These are phyloP conservation scores for Heliconius erato DNA, from an alignment of 2,888 invertebrate species.

Conservation along the genomic window DNA sequence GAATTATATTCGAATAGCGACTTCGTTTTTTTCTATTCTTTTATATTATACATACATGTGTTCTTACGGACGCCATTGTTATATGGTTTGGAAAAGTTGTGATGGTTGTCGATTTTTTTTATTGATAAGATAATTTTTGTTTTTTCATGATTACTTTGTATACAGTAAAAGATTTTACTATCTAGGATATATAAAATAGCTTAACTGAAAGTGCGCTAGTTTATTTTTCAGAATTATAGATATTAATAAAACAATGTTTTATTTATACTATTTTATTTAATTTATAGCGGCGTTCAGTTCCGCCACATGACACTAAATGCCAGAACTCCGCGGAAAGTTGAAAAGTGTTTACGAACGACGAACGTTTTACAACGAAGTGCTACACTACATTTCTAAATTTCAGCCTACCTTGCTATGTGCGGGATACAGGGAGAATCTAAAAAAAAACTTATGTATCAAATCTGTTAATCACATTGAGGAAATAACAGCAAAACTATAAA, in stretches of 20 bases:
- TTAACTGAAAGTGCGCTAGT: no score
- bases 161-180: no score
- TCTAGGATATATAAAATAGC: no score
- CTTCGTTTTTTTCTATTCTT: background rate
- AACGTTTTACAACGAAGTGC: no score
- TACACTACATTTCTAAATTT: background rate
- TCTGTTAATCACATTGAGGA: no score
- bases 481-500: no score
- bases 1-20: constrained; percentile 7
- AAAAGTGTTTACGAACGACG: no score
- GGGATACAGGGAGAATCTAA: background rate
- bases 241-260: no score
- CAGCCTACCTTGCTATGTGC: background rate
- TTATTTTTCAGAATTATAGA: no score
- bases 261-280: no score
- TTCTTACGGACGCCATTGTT: background rate
- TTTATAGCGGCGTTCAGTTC: background rate
- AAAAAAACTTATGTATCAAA: background rate
- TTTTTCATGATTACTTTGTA: background rate
- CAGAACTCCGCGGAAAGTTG: background rate
- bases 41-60: background rate
- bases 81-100: no score
- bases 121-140: background rate
- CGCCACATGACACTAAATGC: background rate
- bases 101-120: no score